These are phyloP conservation scores for Drosophila macrospina DNA, from an alignment of 2,888 invertebrate genomes.

Conservation along the genomic window DNA sequence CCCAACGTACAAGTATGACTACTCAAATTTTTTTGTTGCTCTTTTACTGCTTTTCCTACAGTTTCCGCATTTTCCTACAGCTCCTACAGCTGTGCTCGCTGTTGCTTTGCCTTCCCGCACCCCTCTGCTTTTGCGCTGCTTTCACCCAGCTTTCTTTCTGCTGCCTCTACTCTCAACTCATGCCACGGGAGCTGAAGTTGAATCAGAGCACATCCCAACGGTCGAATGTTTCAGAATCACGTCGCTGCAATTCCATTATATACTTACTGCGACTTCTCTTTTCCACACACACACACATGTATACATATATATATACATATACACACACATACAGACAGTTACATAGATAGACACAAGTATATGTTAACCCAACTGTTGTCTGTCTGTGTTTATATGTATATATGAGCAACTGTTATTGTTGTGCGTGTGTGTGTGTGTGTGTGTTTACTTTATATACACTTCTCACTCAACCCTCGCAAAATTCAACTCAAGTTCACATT, in stretches of 20 bases:
- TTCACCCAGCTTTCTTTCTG: background rate
- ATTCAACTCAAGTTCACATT: constrained; percentile 65
- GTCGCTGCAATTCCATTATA: constrained; percentile 85
- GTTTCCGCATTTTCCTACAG: constrained; percentile 22
- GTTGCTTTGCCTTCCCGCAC: background rate
- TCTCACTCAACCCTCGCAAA: constrained; percentile 41
- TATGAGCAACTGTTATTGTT: constrained; percentile 27
- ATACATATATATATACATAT: background rate
- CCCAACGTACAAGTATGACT: constrained; percentile 54
- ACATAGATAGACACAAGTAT: constrained; percentile 24
- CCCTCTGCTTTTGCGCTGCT: too few species aligned
- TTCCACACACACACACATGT: background rate
- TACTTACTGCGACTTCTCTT: constrained; percentile 58
- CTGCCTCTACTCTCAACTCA: constrained; percentile 34
- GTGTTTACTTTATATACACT: constrained; percentile 59
- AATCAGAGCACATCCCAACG: constrained; percentile 85
- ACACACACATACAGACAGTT: constrained; percentile 1
- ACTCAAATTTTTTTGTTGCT: constrained; percentile 59
- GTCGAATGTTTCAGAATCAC: constrained; percentile 85
- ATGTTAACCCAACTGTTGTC: constrained; percentile 24
- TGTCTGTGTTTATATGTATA: constrained; percentile 18
- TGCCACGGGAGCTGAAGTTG: constrained; percentile 77
- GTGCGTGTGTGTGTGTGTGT: constrained; percentile 16
- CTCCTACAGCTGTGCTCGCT: constrained; percentile 13
- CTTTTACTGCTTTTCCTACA: constrained; percentile 35